Conservation (phyloP, 2,888 invertebrate species). For the Cryptocheilus praepositus region DNA sequence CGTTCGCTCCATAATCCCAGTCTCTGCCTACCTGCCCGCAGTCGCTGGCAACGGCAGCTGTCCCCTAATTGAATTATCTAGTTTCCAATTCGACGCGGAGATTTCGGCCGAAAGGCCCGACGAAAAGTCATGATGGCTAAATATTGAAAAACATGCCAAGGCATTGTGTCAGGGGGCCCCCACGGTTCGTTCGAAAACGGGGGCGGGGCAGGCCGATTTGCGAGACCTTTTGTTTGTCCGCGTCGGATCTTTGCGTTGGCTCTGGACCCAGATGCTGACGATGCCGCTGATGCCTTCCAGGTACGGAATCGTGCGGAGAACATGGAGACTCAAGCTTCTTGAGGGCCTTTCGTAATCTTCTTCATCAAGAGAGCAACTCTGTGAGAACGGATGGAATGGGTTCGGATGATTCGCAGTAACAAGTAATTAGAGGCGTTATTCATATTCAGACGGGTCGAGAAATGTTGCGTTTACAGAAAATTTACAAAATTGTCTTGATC, state of each 20-base stretch:
- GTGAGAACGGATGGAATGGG: too few species aligned
- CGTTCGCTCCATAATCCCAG: slow-evolving; percentile 42
- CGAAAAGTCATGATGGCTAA: slow-evolving; percentile 74
- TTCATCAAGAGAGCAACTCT: too few species aligned
- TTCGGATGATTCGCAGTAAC: too few species aligned
- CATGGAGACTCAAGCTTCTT: slow-evolving; percentile 9
- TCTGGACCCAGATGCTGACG: slow-evolving; percentile 51
- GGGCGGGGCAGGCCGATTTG: slow-evolving; percentile 59
- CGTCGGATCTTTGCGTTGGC: slow-evolving; percentile 50
- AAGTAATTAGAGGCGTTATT: too few species aligned
- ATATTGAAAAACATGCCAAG: slow-evolving; percentile 74
- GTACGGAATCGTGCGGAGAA: slow-evolving; percentile 38
- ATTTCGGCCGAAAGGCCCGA: slow-evolving; percentile 68
- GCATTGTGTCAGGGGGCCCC: slow-evolving; percentile 66
- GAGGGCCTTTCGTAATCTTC: too few species aligned
- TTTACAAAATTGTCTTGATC: not conserved
- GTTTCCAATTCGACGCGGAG: slow-evolving; percentile 74
- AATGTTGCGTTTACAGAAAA: too few species aligned
- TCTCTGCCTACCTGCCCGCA: slow-evolving; percentile 48
- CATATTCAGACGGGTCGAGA: too few species aligned
- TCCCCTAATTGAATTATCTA: slow-evolving; percentile 74
- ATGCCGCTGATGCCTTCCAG: slow-evolving; percentile 28
- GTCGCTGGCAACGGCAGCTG: slow-evolving; percentile 64
- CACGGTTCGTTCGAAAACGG: slow-evolving; percentile 50
- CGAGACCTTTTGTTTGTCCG: slow-evolving; percentile 60